Evolutionary conservation across 1,140 invertebrate genomes (phyloP).

Genomic region (Fopius arisanus): DNA sequence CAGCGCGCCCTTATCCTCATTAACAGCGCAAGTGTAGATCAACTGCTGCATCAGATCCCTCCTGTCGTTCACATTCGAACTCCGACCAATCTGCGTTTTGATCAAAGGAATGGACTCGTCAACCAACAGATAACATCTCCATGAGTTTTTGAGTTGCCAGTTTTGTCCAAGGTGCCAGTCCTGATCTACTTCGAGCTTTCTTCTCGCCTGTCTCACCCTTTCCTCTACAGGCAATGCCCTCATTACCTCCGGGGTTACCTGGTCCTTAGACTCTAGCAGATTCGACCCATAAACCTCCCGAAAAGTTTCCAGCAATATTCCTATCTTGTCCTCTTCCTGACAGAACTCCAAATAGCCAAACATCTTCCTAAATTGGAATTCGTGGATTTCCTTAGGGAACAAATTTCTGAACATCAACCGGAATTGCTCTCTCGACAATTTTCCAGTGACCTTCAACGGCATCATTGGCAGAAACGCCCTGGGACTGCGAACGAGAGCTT

Average conservation of each 20-base stretch:
- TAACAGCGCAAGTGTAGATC: constrained; percentile 49
- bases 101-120: constrained; percentile 42
- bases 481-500: background rate
- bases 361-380: constrained; percentile 32
- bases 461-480: constrained; percentile 29
- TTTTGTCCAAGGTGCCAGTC: constrained; percentile 19
- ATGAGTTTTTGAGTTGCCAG: constrained; percentile 17
- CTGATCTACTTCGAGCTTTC: constrained; percentile 38
- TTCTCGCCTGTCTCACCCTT: constrained; percentile 41
- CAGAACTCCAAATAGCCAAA: constrained; percentile 41
- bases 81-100: constrained; percentile 39
- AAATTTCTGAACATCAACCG: constrained; percentile 40
- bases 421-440: constrained; percentile 39
- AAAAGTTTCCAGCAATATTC: constrained; percentile 40
- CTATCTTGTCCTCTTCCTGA: constrained; percentile 34
- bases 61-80: constrained; percentile 17
- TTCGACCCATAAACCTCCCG: constrained; percentile 36
- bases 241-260: constrained; percentile 38
- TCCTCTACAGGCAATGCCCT: constrained; percentile 40
- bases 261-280: constrained; percentile 32
- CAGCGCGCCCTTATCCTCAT: constrained; percentile 43
- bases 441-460: constrained; percentile 35
- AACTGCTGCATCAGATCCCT: constrained; percentile 35
- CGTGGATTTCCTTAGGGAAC: constrained; percentile 30
- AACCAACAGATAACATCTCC: constrained; percentile 49